Percentiles rank a stretch among this genome's conserved stretches.
Evolutionary conservation across 2,113 vertebrate genomes (phyloP).

Genomic region (Astur gentilis): DNA sequence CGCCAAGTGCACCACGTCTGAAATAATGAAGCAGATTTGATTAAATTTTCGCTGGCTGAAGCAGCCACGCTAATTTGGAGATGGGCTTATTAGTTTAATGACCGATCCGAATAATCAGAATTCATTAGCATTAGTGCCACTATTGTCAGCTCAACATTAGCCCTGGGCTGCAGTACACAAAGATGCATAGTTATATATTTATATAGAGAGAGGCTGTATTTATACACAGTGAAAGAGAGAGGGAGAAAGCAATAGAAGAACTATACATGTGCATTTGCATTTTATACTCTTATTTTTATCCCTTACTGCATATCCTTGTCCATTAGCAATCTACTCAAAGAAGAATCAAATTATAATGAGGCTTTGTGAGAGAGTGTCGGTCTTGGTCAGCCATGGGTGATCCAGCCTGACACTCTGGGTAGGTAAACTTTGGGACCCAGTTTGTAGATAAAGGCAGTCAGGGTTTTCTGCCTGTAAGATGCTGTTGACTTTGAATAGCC

Average conservation of each 20-base stretch:
- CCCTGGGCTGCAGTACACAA: constrained; percentile 77
- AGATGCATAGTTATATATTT: constrained; percentile 54
- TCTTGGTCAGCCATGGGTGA: background rate
- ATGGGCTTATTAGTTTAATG: constrained; percentile 98
- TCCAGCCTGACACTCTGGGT: background rate
- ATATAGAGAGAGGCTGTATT: constrained; percentile 14
- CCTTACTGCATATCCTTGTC: background rate
- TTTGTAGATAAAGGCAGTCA: background rate
- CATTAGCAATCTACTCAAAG: background rate
- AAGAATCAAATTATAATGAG: background rate
- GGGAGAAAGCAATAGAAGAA: background rate
- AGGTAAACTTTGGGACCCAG: background rate
- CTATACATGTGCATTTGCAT: background rate
- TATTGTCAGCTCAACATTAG: constrained; percentile 77
- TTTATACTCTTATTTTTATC: background rate
- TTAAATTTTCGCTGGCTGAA: constrained; percentile 73
- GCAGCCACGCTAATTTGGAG: constrained; percentile 85
- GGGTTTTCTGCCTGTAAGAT: background rate
- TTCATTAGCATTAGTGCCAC: constrained; percentile 92
- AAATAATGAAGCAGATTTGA: constrained; percentile 77
- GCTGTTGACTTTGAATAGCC: background rate
- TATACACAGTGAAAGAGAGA: constrained; percentile 25
- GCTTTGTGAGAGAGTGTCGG: background rate
- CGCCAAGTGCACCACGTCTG: constrained; percentile 67
- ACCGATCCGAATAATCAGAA: constrained; percentile 92